Percentiles rank a stretch among this genome's conserved stretches.
phyloP scores from a whole-genome alignment of 2,797 vertebrate species.

The Sphenopsis melanotis region DNA sequence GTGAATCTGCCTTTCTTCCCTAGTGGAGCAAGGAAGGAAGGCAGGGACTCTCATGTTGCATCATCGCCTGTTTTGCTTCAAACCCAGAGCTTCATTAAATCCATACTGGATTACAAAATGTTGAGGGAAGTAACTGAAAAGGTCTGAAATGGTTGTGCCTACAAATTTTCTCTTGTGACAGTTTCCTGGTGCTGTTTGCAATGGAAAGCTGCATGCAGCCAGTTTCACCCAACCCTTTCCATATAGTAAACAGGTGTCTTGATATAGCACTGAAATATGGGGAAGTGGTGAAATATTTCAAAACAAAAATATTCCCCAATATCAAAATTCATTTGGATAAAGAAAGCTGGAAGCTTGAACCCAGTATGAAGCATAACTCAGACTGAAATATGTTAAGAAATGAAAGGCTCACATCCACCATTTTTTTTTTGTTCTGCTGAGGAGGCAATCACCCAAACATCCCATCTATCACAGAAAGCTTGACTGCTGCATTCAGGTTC shows the following conservation, averaged over 20 bases:
- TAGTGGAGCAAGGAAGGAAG: not conserved
- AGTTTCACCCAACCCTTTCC: not conserved
- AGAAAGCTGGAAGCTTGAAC: not conserved
- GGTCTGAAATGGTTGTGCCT: not conserved
- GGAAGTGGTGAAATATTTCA: not conserved
- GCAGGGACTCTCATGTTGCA: not conserved
- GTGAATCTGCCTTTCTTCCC: not conserved
- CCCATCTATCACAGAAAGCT: conserved; percentile 18
- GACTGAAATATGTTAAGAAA: not conserved
- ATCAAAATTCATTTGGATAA: not conserved
- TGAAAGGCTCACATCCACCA: not conserved
- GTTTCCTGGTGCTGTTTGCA: not conserved
- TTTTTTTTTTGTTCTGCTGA: not conserved
- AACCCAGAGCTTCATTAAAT: not conserved
- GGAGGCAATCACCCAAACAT: conserved; percentile 1
- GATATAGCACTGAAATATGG: not conserved
- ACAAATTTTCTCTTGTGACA: not conserved
- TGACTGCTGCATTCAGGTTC: conserved; percentile 12
- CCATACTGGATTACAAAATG: not conserved
- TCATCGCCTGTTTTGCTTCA: not conserved
- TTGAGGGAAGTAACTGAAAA: not conserved
- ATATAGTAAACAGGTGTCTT: not conserved
- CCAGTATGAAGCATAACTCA: not conserved
- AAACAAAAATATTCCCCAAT: not conserved
- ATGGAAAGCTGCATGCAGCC: not conserved